Percentiles rank a stretch among this genome's conserved stretches.
Conservation (phyloP, 1,140 invertebrate species). For the Oryctes rhinoceros region DNA sequence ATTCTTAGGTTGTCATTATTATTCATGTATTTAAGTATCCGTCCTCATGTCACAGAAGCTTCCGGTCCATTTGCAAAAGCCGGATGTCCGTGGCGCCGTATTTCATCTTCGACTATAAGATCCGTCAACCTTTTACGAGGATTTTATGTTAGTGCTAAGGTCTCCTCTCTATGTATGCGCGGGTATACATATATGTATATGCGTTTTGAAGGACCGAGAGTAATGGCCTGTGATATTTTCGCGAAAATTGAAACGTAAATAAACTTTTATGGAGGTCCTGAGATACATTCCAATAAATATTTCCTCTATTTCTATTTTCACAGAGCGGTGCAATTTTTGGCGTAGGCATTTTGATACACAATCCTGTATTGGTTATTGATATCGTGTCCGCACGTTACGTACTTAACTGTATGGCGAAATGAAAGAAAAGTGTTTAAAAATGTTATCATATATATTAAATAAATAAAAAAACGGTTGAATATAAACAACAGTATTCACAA, state of each 20-base stretch:
- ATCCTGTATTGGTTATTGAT: no score
- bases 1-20: slow-evolving; percentile 30
- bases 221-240: slow-evolving; percentile 58
- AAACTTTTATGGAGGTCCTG: slow-evolving; percentile 52
- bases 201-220: slow-evolving; percentile 50
- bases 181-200: not conserved
- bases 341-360: not conserved
- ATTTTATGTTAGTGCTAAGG: slow-evolving; percentile 53
- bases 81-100: slow-evolving; percentile 50
- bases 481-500: no score
- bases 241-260: slow-evolving; percentile 59
- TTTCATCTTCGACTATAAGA: slow-evolving; percentile 51
- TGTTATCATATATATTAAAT: no score
- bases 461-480: no score
- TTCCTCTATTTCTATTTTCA: slow-evolving; percentile 29
- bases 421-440: no score
- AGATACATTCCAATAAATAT: slow-evolving; percentile 32
- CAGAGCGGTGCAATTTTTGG: not conserved
- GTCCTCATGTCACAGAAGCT: slow-evolving; percentile 44
- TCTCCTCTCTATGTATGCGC: slow-evolving; percentile 40
- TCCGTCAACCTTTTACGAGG: slow-evolving; percentile 52
- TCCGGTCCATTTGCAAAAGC: slow-evolving; percentile 51
- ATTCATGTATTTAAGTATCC: slow-evolving; percentile 42
- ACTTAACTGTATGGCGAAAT: no score
- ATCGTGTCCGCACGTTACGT: no score